Evolutionary conservation across 2,888 invertebrate species (phyloP).

Genomic region (Hydropsyche betteni): DNA sequence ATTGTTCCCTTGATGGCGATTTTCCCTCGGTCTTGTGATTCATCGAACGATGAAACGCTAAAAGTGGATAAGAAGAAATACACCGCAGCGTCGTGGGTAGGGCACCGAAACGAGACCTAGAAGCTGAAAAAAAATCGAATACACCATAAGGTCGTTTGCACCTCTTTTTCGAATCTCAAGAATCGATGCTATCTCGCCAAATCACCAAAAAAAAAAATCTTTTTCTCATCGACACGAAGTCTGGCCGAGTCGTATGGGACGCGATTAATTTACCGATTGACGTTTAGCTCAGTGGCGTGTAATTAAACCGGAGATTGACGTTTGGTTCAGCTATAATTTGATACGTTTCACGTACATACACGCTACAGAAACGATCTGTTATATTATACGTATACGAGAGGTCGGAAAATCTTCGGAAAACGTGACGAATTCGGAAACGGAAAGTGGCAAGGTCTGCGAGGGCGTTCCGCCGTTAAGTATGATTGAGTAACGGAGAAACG

Average conservation of each 20-base stretch:
- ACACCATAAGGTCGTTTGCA: no score
- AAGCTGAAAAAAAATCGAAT: no score
- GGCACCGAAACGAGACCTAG: neutral
- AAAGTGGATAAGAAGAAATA: constrained; percentile 41
- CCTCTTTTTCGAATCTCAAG: no score
- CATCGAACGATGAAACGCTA: constrained; percentile 41
- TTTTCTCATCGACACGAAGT: no score
- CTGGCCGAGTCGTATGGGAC: no score
- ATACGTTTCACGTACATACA: neutral
- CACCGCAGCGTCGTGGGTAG: constrained; percentile 24
- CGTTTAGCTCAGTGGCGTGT: constrained; percentile 8
- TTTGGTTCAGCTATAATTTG: constrained; percentile 4
- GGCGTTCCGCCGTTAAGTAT: constrained; percentile 13
- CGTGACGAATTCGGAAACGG: constrained; percentile 16
- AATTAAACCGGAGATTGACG: constrained; percentile 2
- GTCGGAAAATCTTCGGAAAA: no score
- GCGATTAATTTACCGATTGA: constrained; percentile 15
- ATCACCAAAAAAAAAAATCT: no score
- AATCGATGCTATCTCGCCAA: no score
- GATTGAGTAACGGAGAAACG: constrained; percentile 13
- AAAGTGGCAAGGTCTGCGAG: neutral
- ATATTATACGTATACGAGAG: no score
- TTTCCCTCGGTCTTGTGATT: constrained; percentile 38
- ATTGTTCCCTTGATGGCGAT: constrained; percentile 40
- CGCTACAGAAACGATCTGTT: no score